Percentiles rank a stretch among this genome's conserved stretches.
Conservation (phyloP, 1,140 invertebrate species). For the Drosophila gunungcola region DNA sequence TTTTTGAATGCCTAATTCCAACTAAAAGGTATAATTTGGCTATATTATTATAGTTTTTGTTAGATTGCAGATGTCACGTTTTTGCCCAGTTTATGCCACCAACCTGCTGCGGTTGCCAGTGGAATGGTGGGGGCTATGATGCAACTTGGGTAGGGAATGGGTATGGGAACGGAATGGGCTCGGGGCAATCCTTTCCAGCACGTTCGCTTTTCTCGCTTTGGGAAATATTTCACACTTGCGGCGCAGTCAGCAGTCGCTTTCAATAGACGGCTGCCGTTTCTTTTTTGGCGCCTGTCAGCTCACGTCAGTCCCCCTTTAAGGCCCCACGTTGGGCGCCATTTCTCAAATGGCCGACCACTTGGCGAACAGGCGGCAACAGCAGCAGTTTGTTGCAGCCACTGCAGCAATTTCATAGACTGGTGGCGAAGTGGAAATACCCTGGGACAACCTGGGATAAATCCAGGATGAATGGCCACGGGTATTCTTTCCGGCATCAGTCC, state of each 20-base stretch:
- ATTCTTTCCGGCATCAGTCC: background rate
- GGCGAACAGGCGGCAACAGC: background rate
- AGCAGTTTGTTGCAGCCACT: background rate
- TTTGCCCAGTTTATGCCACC: conserved; percentile 16
- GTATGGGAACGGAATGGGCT: too few relatives aligned
- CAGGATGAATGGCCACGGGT: background rate
- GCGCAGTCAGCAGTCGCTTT: conserved; percentile 59
- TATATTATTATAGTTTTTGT: too few relatives aligned
- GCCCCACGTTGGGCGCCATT: conserved; percentile 1
- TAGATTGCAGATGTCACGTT: background rate
- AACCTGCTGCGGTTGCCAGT: conserved; percentile 29
- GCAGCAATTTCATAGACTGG: background rate
- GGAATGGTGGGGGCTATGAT: conserved; percentile 14
- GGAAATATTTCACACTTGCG: conserved; percentile 61
- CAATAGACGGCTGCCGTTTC: conserved; percentile 48
- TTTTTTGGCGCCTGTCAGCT: conserved; percentile 53
- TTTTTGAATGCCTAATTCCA: too few relatives aligned
- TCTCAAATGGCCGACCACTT: conserved; percentile 16
- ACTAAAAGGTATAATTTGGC: too few relatives aligned
- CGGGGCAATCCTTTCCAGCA: conserved; percentile 21
- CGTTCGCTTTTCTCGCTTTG: conserved; percentile 30
- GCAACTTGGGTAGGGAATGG: background rate
- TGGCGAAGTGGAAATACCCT: background rate
- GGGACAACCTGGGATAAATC: background rate
- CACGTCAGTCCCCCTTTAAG: conserved; percentile 28